Evolutionary conservation across 2,888 invertebrate genomes (phyloP).

Genomic region (Lochmaea crataegi): DNA sequence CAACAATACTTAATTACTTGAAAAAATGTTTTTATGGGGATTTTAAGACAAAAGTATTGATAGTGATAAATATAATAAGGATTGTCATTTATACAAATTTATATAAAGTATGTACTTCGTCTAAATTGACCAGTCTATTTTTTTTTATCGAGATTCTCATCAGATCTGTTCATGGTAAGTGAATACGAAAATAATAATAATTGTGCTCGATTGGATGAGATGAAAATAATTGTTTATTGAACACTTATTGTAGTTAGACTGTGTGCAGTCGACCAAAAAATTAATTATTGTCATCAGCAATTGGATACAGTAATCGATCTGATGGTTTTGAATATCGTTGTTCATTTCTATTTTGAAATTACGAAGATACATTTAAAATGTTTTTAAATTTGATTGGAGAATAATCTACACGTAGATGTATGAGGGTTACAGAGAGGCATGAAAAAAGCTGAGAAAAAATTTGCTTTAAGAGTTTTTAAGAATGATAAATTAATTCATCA

Average conservation of each 20-base stretch:
- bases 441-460: no score
- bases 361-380: not conserved
- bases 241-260: conserved; percentile 11
- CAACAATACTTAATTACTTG: no score
- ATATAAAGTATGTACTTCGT: not conserved
- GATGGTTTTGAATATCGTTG: conserved; percentile 6
- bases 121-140: conserved; percentile 14
- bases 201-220: conserved; percentile 13
- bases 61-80: no score
- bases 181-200: conserved; percentile 27
- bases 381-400: not conserved
- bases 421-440: not conserved
- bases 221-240: conserved; percentile 26
- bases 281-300: conserved; percentile 32
- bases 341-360: conserved; percentile 11
- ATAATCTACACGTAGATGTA: not conserved
- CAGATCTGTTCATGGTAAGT: conserved; percentile 25
- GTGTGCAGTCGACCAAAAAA: conserved; percentile 28
- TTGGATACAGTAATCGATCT: conserved; percentile 21
- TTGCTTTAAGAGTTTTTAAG: no score
- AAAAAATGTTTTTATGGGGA: no score
- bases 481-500: no score
- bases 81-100: not conserved
- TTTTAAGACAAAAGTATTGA: no score
- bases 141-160: conserved; percentile 22